A percentile compares a stretch with the other conserved stretches of the same genome.
Evolutionary conservation across 2,797 vertebrate genomes (phyloP).

Genomic region (Phrynocephalus guinanensis): DNA sequence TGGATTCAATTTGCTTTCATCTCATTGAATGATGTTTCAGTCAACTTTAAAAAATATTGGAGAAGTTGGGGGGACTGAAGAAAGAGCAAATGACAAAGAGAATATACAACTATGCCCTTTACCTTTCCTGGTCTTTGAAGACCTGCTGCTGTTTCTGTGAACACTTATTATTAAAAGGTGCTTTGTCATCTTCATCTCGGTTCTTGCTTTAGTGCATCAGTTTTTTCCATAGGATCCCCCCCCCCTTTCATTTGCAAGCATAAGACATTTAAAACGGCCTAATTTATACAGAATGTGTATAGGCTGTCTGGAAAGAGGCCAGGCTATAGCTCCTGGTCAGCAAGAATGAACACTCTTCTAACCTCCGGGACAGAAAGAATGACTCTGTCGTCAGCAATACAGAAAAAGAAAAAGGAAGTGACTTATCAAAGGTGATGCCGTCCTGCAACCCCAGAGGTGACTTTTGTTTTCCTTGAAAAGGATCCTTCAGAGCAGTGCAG

Average conservation of each 20-base stretch:
- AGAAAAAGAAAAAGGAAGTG: neutral
- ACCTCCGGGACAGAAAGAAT: neutral
- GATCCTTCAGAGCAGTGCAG: too few species aligned
- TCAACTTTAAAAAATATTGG: too few species aligned
- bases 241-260: neutral
- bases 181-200: neutral
- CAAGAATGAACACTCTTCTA: neutral
- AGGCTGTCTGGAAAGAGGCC: neutral
- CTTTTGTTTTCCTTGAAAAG: too few species aligned
- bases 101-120: too few species aligned
- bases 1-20: too few species aligned
- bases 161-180: too few species aligned
- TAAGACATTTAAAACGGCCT: neutral
- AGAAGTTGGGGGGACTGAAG: too few species aligned
- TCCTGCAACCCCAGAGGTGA: neutral
- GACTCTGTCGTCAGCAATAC: neutral
- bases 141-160: too few species aligned
- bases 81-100: too few species aligned
- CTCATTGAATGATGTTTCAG: too few species aligned
- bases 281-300: neutral
- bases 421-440: fast-evolving
- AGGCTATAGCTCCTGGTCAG: neutral
- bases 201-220: neutral
- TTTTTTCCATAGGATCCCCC: neutral
- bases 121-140: too few species aligned